Evolutionary conservation across 2,113 vertebrate species (phyloP), one percentile per base, ranked within the genome.

Genomic region (Crypturellus undulatus): DNA sequence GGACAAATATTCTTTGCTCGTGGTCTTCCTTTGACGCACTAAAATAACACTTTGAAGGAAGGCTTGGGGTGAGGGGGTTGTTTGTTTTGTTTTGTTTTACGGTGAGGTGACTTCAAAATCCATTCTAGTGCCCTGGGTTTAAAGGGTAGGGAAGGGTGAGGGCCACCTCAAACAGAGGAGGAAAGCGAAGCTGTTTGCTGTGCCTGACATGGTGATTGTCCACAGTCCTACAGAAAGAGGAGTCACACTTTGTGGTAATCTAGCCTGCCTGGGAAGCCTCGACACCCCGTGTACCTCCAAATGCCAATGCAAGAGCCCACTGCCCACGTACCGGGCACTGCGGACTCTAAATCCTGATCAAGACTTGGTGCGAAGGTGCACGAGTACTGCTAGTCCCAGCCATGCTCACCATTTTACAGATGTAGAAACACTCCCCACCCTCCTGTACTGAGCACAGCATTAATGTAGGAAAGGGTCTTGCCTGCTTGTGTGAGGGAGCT

Each of bases 181-280:
- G 10, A 58, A 65, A 79, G 87, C 2, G 2, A 45, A 24, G 36
- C 18, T 15, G 1, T 21, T 81, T 71, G 38, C 30, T 45, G 13
- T 63, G 36, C 10, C 4, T 2, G 11, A 71, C 14, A 56, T 17
- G 30, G 34, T 15, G 45, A 64, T 84, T 34, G 20, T 9, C 81
- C 19, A 10, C 1, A 51, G 56, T 80, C 36, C 20, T n/a, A 12
- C 24, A 8, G 21, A 30, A 64, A 43, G 65, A 56, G 47, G 11
- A 47, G 72, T 62, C 83, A 21, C 4, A 49, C 52, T 75, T 10
- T 1, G 2, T 79, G 22, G 49, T 73, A 82, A 92, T 92, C 90
- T 84, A 90, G 87, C 52, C 15, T 63, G 47, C 42, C 94, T 90
- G 36, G 67, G 68, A 82, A 93, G 54, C 71, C 20, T 21, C 91